Evolutionary conservation across 2,888 invertebrate species (phyloP).

Genomic region (Stratiomys singularior): DNA sequence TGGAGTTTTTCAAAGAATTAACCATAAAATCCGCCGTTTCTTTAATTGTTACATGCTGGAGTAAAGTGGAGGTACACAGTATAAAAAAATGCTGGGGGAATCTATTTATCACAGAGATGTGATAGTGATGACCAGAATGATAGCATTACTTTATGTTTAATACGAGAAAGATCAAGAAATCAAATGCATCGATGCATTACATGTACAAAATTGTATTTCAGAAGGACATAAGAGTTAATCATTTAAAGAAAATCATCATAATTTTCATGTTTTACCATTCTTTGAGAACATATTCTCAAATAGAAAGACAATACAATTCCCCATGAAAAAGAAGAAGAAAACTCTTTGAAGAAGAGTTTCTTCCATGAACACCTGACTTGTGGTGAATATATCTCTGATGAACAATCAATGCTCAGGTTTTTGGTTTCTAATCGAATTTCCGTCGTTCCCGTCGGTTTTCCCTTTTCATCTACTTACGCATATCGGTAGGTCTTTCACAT

Average conservation of each 20-base stretch:
- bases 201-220: neutral
- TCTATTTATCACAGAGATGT: neutral
- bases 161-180: neutral
- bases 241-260: neutral
- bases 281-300: neutral
- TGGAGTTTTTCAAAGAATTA: constrained; percentile 1
- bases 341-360: no score
- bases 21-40: neutral
- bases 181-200: neutral
- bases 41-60: neutral
- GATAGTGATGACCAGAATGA: neutral
- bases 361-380: neutral
- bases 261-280: neutral
- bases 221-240: neutral
- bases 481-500: no score
- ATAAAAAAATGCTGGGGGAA: neutral
- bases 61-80: neutral
- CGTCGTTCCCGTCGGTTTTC: no score
- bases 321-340: neutral
- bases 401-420: no score
- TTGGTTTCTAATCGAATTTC: no score
- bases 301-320: neutral
- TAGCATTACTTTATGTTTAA: neutral
- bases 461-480: no score
- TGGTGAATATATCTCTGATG: neutral